Conservation (phyloP, 2,113 vertebrate species). For the Syngnathoides biaculeatus region DNA sequence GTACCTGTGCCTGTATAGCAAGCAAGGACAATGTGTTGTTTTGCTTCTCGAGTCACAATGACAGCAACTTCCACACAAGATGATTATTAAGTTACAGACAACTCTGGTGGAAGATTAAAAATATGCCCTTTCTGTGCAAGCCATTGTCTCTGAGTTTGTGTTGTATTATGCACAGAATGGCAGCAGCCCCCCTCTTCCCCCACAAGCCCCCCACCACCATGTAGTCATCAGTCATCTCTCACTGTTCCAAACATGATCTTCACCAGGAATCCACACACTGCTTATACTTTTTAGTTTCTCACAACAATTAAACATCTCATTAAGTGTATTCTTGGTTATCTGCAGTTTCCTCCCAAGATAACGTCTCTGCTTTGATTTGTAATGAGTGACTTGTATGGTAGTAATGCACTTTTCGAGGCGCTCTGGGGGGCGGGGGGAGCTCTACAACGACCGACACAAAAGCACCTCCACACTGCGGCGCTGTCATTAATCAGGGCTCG, state of each 20-base stretch:
- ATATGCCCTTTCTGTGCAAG: conserved; percentile 25
- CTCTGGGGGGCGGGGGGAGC: conserved; percentile 31
- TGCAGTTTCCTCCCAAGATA: conserved; percentile 41
- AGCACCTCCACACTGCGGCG: conserved; percentile 52
- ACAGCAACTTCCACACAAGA: conserved; percentile 30
- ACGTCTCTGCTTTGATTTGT: conserved; percentile 51
- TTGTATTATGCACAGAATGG: conserved; percentile 13
- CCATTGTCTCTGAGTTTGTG: conserved; percentile 16
- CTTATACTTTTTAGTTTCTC: background rate
- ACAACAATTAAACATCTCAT: conserved; percentile 19
- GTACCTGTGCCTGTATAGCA: background rate
- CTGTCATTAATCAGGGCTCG: conserved; percentile 63
- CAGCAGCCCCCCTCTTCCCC: too few relatives aligned
- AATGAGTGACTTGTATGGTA: conserved; percentile 51
- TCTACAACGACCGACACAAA: conserved; percentile 39
- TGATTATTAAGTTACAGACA: conserved; percentile 31
- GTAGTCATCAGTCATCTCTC: too few relatives aligned
- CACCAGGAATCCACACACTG: background rate
- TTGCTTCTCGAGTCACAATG: background rate
- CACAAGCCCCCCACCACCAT: too few relatives aligned
- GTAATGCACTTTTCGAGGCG: conserved; percentile 55
- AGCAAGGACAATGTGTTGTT: background rate
- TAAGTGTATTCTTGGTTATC: background rate
- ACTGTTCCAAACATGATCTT: conserved; percentile 5
- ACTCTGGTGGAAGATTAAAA: conserved; percentile 28